These are phyloP conservation scores for Entosphenus tridentatus DNA, from an alignment of 2,113 vertebrate genomes.

Conservation along the genomic window DNA sequence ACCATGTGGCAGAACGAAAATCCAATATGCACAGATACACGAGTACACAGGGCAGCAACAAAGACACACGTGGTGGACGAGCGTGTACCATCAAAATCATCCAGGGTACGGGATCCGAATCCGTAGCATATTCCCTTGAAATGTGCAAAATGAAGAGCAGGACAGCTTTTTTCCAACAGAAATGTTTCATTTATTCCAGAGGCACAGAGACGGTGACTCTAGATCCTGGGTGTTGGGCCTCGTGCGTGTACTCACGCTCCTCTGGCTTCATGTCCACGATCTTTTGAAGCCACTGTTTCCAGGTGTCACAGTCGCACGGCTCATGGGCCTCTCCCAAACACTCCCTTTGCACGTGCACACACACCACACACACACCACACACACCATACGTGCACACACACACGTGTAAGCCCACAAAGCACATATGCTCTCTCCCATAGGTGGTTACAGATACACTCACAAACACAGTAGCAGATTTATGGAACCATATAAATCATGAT, in stretches of 20 bases:
- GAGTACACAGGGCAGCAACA: too few relatives aligned
- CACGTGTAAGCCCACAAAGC: neutral
- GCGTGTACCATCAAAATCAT: too few relatives aligned
- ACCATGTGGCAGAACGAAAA: too few relatives aligned
- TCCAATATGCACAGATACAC: too few relatives aligned
- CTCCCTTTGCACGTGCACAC: conserved; percentile 29
- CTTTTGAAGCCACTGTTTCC: conserved; percentile 90
- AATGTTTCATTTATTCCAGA: too few relatives aligned
- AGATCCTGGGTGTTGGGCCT: too few relatives aligned
- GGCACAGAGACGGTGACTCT: too few relatives aligned
- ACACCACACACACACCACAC: neutral
- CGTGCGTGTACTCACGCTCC: conserved; percentile 40
- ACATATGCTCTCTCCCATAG: neutral
- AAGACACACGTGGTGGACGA: too few relatives aligned
- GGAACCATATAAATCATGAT: neutral
- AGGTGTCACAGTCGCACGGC: conserved; percentile 82
- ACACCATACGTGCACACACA: neutral
- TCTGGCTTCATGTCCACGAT: conserved; percentile 82
- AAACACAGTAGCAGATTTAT: neutral
- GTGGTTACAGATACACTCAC: neutral
- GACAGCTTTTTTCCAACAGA: too few relatives aligned
- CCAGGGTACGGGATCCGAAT: too few relatives aligned
- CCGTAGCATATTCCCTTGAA: too few relatives aligned
- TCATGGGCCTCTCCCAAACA: conserved; percentile 90
- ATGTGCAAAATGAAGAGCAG: too few relatives aligned